These are phyloP conservation scores for Pogoniulus pusillus DNA, from an alignment of 2,797 vertebrate species.

Conservation along the genomic window DNA sequence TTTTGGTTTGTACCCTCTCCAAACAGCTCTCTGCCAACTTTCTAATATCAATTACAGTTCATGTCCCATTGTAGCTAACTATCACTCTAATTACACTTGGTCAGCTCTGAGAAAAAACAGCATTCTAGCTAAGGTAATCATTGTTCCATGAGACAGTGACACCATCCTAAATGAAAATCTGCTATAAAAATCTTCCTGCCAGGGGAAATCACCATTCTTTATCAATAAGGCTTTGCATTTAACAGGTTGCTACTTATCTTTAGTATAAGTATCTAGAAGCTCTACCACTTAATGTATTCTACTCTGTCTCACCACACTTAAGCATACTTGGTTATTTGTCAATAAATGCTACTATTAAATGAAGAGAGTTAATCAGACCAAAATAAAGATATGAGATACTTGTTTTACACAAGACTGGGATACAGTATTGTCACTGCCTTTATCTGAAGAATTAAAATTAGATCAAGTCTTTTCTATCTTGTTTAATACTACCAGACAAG, in stretches of 20 bases:
- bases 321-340: slow-evolving; percentile 54
- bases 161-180: slow-evolving; percentile 22
- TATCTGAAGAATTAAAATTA: slow-evolving; percentile 33
- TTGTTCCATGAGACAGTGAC: neutral
- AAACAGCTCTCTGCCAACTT: neutral
- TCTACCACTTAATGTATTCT: slow-evolving; percentile 28
- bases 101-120: neutral
- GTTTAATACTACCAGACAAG: neutral
- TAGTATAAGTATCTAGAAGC: slow-evolving; percentile 28
- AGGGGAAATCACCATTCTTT: neutral
- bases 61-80: neutral
- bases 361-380: slow-evolving; percentile 59
- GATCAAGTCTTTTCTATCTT: neutral
- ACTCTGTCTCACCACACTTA: neutral
- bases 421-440: neutral
- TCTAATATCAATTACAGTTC: neutral
- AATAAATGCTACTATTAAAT: slow-evolving; percentile 65
- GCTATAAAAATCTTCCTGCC: neutral
- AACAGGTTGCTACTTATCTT: slow-evolving; percentile 32
- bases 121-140: neutral
- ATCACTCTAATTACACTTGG: neutral
- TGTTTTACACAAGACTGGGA: slow-evolving; percentile 46
- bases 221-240: slow-evolving; percentile 4
- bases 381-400: slow-evolving; percentile 66
- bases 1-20: neutral